phyloP scores from a whole-genome alignment of 2,888 invertebrate genomes.

The Tachina fera region DNA sequence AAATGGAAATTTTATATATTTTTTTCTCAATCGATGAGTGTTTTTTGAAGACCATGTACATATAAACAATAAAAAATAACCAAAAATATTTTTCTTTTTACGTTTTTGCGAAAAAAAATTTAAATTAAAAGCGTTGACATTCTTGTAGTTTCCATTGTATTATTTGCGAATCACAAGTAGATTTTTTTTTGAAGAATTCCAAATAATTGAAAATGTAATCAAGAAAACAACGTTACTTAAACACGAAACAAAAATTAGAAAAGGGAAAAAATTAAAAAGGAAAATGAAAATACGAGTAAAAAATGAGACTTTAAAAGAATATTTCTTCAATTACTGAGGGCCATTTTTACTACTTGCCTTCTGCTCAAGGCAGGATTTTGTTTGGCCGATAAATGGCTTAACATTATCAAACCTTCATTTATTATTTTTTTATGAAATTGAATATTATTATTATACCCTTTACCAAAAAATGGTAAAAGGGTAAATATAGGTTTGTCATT shows the following conservation, averaged over 20 bases:
- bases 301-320: background rate
- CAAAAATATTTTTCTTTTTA: conserved; percentile 9
- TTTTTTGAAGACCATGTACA: background rate
- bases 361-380: no score
- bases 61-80: conserved; percentile 12
- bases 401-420: no score
- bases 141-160: conserved; percentile 37
- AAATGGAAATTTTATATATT: conserved; percentile 52
- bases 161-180: conserved; percentile 48
- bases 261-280: background rate
- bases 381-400: no score
- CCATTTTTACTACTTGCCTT: no score
- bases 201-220: conserved; percentile 67
- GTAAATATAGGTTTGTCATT: no score
- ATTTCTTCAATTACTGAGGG: background rate
- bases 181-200: conserved; percentile 48
- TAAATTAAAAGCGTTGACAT: conserved; percentile 52
- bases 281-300: background rate
- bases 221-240: conserved; percentile 49
- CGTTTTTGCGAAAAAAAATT: background rate
- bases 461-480: no score
- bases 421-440: no score
- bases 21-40: conserved; percentile 6
- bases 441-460: no score
- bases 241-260: background rate